These are phyloP conservation scores for Meandrina meandrites DNA, from an alignment of 92 coral and sea anemone genomes.

Conservation along the genomic window DNA sequence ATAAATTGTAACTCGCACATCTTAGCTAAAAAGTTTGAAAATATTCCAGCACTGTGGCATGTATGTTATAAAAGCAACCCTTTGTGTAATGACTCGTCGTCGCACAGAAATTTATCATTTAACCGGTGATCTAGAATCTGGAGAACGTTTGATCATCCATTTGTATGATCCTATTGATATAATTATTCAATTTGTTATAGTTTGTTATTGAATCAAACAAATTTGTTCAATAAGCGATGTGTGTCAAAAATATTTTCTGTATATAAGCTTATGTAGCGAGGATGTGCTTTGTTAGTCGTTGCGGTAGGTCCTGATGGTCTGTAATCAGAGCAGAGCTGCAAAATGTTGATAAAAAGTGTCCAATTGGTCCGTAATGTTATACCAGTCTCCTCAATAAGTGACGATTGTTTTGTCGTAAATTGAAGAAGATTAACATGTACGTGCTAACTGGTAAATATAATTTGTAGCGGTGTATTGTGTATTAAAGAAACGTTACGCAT, in stretches of 20 bases:
- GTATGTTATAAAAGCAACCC: neutral
- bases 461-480: too few species aligned
- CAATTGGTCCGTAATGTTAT: neutral
- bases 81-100: neutral
- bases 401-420: constrained; percentile 5
- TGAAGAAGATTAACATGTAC: neutral
- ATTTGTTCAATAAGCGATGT: neutral
- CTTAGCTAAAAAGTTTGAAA: neutral
- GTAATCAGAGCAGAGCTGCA: neutral
- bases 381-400: neutral
- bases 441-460: neutral
- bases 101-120: neutral
- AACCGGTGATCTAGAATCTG: neutral
- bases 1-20: neutral
- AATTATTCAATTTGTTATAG: neutral
- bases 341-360: constrained; percentile 10
- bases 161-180: neutral
- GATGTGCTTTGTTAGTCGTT: neutral
- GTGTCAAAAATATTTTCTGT: neutral
- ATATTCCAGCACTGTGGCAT: neutral
- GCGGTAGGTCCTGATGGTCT: constrained; percentile 28
- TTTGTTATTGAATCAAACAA: constrained; percentile 3
- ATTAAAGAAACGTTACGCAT: too few species aligned
- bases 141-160: neutral
- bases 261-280: neutral